Evolutionary conservation across 2,888 invertebrate species (phyloP).

Genomic region (Tupiocoris notatus): DNA sequence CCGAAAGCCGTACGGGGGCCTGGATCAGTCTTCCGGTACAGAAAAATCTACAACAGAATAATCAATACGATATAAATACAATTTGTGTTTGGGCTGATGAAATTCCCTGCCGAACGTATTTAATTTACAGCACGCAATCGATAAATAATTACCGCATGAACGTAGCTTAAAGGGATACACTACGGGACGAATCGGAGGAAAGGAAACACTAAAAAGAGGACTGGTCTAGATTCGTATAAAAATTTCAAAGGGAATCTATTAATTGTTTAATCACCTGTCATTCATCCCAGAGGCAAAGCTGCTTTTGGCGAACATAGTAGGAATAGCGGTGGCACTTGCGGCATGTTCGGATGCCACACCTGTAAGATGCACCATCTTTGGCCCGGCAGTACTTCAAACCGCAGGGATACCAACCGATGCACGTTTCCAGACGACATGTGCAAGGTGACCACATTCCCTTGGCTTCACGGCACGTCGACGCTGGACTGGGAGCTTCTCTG

Average conservation of each 20-base stretch:
- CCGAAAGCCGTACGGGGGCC: not conserved
- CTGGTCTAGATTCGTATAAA: too few relatives aligned
- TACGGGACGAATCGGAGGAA: too few relatives aligned
- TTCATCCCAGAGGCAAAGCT: slow-evolving; percentile 79
- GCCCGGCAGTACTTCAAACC: slow-evolving; percentile 92
- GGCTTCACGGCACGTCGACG: slow-evolving; percentile 63
- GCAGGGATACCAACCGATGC: slow-evolving; percentile 95
- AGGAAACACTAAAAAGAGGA: too few relatives aligned
- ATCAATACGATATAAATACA: too few relatives aligned
- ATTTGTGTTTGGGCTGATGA: too few relatives aligned
- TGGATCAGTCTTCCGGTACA: not conserved
- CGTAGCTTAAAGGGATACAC: too few relatives aligned
- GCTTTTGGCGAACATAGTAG: slow-evolving; percentile 80
- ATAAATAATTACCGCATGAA: too few relatives aligned
- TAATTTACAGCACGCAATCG: too few relatives aligned
- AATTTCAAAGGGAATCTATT: too few relatives aligned
- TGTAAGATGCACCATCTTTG: slow-evolving; percentile 59
- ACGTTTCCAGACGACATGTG: slow-evolving; percentile 80
- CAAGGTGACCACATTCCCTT: slow-evolving; percentile 72
- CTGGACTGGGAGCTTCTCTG: slow-evolving; percentile 60
- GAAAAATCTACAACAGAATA: not conserved
- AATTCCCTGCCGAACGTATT: too few relatives aligned
- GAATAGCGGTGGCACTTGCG: slow-evolving; percentile 84
- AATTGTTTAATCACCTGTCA: slow-evolving; percentile 57
- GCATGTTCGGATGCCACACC: slow-evolving; percentile 95